A percentile compares a stretch with the other conserved stretches of the same genome.
These are phyloP conservation scores for Phenganax stokvisi DNA, from an alignment of 92 coral and sea anemone species.

Conservation along the genomic window DNA sequence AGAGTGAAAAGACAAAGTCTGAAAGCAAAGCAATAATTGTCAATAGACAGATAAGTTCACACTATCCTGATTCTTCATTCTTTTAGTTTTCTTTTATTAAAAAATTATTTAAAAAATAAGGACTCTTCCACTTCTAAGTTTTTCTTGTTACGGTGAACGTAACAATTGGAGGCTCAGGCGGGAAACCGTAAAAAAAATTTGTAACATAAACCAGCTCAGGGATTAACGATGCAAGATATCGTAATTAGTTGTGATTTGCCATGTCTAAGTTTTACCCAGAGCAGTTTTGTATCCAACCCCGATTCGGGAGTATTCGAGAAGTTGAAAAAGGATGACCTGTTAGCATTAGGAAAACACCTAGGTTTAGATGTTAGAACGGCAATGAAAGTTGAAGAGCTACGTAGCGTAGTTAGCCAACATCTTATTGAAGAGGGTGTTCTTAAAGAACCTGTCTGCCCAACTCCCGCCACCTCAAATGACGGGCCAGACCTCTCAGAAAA, in stretches of 20 bases:
- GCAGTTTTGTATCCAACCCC: slow-evolving; percentile 21
- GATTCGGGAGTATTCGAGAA: not conserved
- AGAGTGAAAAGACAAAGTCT: no score
- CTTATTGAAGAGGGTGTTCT: not conserved
- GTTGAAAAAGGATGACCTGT: slow-evolving; percentile 26
- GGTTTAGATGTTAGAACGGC: slow-evolving; percentile 14
- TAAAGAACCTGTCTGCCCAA: not conserved
- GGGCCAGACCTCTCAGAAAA: not conserved
- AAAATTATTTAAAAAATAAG: no score
- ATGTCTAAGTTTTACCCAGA: slow-evolving; percentile 19
- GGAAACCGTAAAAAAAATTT: not conserved
- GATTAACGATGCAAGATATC: not conserved
- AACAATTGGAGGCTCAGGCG: slow-evolving; percentile 5
- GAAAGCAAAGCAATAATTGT: no score
- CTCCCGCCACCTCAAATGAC: not conserved
- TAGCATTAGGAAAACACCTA: slow-evolving; percentile 28
- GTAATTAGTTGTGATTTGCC: not conserved
- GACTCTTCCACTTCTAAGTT: no score
- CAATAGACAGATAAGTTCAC: no score
- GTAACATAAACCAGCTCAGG: not conserved
- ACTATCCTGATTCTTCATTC: no score
- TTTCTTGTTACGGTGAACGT: not conserved
- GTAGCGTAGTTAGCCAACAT: not conserved
- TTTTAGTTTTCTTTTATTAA: no score
- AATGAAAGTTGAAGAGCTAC: not conserved